Evolutionary conservation across 2,797 vertebrate species (phyloP).

Genomic region (Loris lydekkerianus): DNA sequence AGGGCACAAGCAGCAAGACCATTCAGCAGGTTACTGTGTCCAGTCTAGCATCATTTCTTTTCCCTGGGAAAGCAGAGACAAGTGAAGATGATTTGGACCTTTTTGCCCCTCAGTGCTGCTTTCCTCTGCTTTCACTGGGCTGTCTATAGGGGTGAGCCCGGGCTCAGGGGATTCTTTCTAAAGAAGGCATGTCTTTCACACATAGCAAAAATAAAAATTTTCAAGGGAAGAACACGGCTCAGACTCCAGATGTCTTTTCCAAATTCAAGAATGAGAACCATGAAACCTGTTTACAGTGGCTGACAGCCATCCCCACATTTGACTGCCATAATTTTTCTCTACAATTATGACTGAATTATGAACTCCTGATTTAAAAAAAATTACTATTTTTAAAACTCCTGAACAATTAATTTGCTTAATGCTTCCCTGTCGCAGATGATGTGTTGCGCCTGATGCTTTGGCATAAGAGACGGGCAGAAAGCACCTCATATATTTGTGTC

Average conservation of each 20-base stretch:
- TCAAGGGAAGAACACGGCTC: background rate
- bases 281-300: constrained; percentile 53
- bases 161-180: background rate
- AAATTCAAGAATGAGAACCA: background rate
- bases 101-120: background rate
- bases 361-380: constrained; percentile 71
- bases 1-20: background rate
- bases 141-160: background rate
- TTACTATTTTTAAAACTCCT: constrained; percentile 76
- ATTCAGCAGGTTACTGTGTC: background rate
- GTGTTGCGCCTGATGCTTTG: constrained; percentile 84
- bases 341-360: constrained; percentile 76
- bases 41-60: background rate
- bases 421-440: constrained; percentile 83
- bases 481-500: constrained; percentile 86
- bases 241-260: background rate
- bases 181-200: background rate
- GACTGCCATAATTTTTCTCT: constrained; percentile 84
- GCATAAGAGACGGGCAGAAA: constrained; percentile 83
- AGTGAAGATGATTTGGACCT: background rate
- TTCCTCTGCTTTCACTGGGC: background rate
- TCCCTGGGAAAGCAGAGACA: background rate
- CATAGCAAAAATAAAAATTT: background rate
- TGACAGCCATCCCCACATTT: constrained; percentile 42
- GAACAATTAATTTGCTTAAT: constrained; percentile 89